phyloP scores from a whole-genome alignment of 2,113 vertebrate species.

The Sinocyclocheilus anophthalmus region DNA sequence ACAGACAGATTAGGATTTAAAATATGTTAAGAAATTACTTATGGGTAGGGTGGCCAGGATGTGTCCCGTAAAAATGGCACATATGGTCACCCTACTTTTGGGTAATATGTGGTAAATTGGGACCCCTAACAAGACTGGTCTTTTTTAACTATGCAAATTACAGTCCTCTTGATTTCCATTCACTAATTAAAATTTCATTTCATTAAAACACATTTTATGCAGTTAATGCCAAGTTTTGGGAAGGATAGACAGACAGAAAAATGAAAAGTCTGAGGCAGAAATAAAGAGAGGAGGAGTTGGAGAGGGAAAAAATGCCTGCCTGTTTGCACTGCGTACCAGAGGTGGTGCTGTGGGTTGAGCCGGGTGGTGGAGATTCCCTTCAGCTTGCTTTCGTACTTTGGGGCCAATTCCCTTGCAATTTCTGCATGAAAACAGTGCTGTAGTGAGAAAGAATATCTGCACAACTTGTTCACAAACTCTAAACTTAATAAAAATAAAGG shows the following conservation, averaged over 20 bases:
- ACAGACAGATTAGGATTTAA: constrained; percentile 25
- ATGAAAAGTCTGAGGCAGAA: background rate
- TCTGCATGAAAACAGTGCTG: constrained; percentile 56
- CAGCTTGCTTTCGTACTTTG: constrained; percentile 74
- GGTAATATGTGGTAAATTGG: background rate
- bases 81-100: background rate
- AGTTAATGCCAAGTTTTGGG: background rate
- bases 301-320: background rate
- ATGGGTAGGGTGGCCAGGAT: background rate
- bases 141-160: background rate
- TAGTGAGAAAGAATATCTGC: background rate
- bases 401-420: constrained; percentile 73
- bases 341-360: constrained; percentile 75
- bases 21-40: background rate
- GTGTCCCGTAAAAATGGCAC: too few species aligned
- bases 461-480: background rate
- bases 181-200: too few species aligned
- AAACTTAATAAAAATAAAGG: too few species aligned
- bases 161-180: background rate
- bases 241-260: background rate
- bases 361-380: constrained; percentile 74
- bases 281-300: background rate
- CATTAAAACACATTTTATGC: background rate
- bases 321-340: constrained; percentile 69
- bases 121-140: background rate